Evolutionary conservation across 2,797 vertebrate genomes (phyloP).

Genomic region (Arvicola amphibius): DNA sequence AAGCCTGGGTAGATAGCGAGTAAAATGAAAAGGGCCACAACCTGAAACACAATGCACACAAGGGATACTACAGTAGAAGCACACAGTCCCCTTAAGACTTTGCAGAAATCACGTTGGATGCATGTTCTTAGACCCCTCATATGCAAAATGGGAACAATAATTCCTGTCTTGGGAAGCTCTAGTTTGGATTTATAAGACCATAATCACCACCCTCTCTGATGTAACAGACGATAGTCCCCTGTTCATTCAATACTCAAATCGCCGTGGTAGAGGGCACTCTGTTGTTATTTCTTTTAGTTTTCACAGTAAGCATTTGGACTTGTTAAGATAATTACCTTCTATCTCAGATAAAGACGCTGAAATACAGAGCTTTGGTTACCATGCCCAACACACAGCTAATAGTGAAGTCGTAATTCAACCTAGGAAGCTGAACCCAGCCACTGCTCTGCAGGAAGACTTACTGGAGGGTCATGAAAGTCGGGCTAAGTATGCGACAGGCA

Average conservation of each 20-base stretch:
- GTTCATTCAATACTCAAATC: not conserved
- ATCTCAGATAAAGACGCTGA: not conserved
- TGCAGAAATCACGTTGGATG: not conserved
- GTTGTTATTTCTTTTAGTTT: conserved; percentile 36
- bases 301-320: not conserved
- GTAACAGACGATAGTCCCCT: not conserved
- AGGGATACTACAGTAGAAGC: not conserved
- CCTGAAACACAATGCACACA: not conserved
- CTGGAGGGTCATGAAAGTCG: not conserved
- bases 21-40: not conserved
- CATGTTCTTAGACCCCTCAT: not conserved
- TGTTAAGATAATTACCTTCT: conserved; percentile 29
- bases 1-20: no score
- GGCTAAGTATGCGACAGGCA: not conserved
- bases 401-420: not conserved
- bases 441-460: not conserved
- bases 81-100: not conserved
- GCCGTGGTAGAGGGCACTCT: not conserved
- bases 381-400: not conserved
- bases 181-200: not conserved
- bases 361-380: not conserved
- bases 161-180: not conserved
- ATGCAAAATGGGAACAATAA: not conserved
- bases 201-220: not conserved
- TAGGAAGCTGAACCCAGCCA: not conserved